phyloP scores from a whole-genome alignment of 2,888 invertebrate species.

The Pyrgus malvae region DNA sequence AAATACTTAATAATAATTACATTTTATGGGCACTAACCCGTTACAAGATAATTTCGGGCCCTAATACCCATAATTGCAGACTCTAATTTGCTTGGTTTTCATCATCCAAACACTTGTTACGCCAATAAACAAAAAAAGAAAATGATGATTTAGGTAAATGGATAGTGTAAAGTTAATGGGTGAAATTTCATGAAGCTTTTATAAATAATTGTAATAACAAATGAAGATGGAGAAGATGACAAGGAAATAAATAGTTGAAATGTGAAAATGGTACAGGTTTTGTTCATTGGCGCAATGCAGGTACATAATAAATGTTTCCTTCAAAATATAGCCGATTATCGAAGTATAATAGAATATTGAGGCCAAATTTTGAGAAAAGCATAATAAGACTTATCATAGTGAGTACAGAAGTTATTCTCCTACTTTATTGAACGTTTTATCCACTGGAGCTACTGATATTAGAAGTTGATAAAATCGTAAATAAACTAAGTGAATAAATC shows the following conservation, averaged over 20 bases:
- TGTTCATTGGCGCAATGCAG: slow-evolving; percentile 71
- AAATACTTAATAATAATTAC: slow-evolving; percentile 51
- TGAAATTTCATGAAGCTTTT: slow-evolving; percentile 29
- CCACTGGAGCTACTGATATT: slow-evolving; percentile 36
- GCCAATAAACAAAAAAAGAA: slow-evolving; percentile 46
- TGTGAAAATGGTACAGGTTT: slow-evolving; percentile 36
- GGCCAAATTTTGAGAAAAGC: slow-evolving; percentile 62
- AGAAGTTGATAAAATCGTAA: slow-evolving; percentile 47
- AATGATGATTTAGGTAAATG: slow-evolving; percentile 21
- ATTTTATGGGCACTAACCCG: slow-evolving; percentile 27
- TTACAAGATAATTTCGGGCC: slow-evolving; percentile 26
- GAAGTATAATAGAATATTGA: slow-evolving; percentile 44
- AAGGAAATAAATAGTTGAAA: slow-evolving; percentile 27
- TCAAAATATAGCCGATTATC: slow-evolving; percentile 56
- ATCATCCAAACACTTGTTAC: slow-evolving; percentile 55
- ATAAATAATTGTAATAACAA: slow-evolving; percentile 28
- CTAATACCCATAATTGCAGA: slow-evolving; percentile 44
- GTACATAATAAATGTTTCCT: slow-evolving; percentile 65
- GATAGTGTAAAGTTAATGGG: slow-evolving; percentile 28
- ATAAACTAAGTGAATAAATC: slow-evolving; percentile 54
- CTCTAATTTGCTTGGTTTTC: slow-evolving; percentile 52
- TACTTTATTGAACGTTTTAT: slow-evolving; percentile 53
- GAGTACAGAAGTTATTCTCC: slow-evolving; percentile 49
- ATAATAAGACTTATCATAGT: slow-evolving; percentile 45
- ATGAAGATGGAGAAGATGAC: slow-evolving; percentile 23